Conservation (phyloP, 2,797 vertebrate species). For the Peromyscus eremicus region DNA sequence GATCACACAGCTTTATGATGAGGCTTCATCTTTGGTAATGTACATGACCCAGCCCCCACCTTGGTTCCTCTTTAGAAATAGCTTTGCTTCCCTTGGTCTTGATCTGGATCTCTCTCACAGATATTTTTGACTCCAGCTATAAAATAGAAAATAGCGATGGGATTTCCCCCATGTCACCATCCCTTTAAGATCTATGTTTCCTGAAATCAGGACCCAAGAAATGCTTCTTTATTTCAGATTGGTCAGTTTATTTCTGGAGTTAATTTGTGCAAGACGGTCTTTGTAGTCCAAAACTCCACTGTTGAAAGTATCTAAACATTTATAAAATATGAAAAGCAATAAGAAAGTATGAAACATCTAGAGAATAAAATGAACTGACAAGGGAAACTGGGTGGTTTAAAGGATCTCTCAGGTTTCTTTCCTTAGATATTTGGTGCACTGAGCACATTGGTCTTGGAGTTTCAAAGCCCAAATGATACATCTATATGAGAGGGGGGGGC, state of each 20-base stretch:
- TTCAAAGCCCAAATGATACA: not conserved
- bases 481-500: too few species aligned
- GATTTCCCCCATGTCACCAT: not conserved
- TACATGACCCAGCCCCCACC: too few species aligned
- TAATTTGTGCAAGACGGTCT: constrained; percentile 11
- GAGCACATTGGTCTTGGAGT: not conserved
- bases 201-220: constrained; percentile 35
- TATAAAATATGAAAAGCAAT: not conserved
- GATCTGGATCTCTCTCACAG: not conserved
- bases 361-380: constrained; percentile 43
- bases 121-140: not conserved
- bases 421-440: not conserved
- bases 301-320: constrained; percentile 22
- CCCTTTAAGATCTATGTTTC: not conserved
- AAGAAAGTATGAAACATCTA: not conserved
- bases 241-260: constrained; percentile 26
- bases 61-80: not conserved
- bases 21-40: not conserved
- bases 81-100: not conserved
- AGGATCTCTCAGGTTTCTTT: not conserved
- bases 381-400: not conserved
- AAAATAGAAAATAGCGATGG: not conserved
- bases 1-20: not conserved
- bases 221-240: not conserved
- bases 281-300: not conserved